Base-by-base conservation (phyloP, 2,797 vertebrate genomes). In the Sardinella longiceps region DNA sequence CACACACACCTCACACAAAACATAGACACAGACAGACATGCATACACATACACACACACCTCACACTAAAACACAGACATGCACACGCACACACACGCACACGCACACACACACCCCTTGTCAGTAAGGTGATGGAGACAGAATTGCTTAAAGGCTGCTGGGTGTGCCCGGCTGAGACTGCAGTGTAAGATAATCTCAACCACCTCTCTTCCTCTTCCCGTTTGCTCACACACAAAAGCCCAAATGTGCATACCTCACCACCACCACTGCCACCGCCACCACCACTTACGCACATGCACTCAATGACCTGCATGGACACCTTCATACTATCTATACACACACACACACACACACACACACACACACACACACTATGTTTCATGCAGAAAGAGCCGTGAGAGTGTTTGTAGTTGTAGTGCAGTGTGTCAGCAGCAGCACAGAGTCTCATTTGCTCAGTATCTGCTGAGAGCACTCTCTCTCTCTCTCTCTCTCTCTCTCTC, bases 381-480 rank as follows among this genome's bases (percentile, higher is more conserved):
- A 58, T 58, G 56, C n/a, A 25, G 10, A 1, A 25, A 58, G 23
- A 56, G 5, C 56, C 56, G 23, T 58, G 56, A 60, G 56, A 60
- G n/a, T 60, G 56, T 60, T 25, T 60, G 6, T 6, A 58, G 23
- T 58, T n/a, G n/a, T 60, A 10, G 23, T 60, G 9, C 56, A 60
- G n/a, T 25, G 7, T 10, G n/a, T n/a, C n/a, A 25, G 23, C 6
- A 60, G 56, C 56, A 25, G n/a, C 56, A 60, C 23, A 25, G n/a
- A 60, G 56, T 1, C n/a, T 60, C 1, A 5, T 1, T 60, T n/a
- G 5, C 56, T 60, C 23, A 25, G 23, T 11, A 25, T 60, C 82
- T 83, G 82, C 85, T 86, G 23, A 82, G 33, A 88, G 87, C 85
- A 33, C 58, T 81, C 51, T 82, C n/a, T n/a, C 58, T 81, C 51